These are phyloP conservation scores for Morone saxatilis DNA, from an alignment of 2,113 vertebrate species.

Conservation along the genomic window DNA sequence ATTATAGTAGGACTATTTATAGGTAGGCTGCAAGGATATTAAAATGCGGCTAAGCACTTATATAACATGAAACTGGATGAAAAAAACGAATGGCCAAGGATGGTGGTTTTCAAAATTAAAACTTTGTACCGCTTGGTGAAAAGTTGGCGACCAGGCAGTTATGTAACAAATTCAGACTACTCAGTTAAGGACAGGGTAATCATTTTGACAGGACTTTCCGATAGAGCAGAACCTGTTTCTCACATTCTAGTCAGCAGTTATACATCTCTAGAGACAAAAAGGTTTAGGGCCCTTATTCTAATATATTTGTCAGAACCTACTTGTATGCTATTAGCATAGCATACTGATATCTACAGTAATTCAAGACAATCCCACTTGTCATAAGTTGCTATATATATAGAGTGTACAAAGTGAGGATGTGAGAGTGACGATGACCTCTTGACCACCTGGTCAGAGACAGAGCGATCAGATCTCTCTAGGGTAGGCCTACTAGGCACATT, in stretches of 20 bases:
- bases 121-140: constrained; percentile 27
- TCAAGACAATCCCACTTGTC: constrained; percentile 7
- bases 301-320: constrained; percentile 39
- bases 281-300: constrained; percentile 1
- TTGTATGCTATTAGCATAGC: neutral
- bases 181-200: constrained; percentile 40
- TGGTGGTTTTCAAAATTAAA: constrained; percentile 11
- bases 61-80: constrained; percentile 18
- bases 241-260: neutral
- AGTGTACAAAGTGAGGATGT: constrained; percentile 29
- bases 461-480: constrained; percentile 51
- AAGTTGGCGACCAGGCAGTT: constrained; percentile 15
- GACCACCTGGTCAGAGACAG: constrained; percentile 65
- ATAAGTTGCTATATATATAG: constrained; percentile 38
- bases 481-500: constrained; percentile 54
- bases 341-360: neutral
- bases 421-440: constrained; percentile 70
- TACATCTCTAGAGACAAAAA: constrained; percentile 18
- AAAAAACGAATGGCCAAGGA: constrained; percentile 14
- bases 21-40: neutral
- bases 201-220: constrained; percentile 34
- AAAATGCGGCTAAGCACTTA: constrained; percentile 31
- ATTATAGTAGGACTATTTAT: constrained; percentile 27
- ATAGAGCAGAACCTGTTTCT: neutral
- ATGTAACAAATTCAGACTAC: constrained; percentile 33